phyloP scores from a whole-genome alignment of 2,888 invertebrate genomes.

The Amblyjoppa fuscipennis region DNA sequence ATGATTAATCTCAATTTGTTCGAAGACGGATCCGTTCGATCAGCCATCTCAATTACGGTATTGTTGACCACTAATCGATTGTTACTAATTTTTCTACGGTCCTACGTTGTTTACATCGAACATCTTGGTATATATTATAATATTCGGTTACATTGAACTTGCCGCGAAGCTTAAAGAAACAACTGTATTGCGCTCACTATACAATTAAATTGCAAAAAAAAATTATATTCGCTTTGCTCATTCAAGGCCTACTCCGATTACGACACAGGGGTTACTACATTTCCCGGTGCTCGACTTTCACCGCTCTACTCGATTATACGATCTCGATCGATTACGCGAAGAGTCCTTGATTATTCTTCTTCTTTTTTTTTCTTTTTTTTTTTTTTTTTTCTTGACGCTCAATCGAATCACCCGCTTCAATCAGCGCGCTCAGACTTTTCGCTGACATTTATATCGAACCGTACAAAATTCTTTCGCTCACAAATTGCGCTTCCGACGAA shows the following conservation, averaged over 20 bases:
- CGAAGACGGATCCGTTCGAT: conserved; percentile 3
- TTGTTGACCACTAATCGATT: conserved; percentile 50
- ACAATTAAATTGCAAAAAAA: conserved; percentile 39
- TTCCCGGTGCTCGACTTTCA: conserved; percentile 12
- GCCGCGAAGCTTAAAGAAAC: conserved; percentile 54
- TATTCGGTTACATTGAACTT: conserved; percentile 57
- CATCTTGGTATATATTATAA: conserved; percentile 59
- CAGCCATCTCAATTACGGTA: conserved; percentile 27
- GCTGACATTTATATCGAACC: conserved; percentile 64
- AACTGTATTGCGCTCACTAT: conserved; percentile 33
- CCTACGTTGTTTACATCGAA: conserved; percentile 64
- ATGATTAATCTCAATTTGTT: conserved; percentile 41
- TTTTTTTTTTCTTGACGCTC: conserved; percentile 1
- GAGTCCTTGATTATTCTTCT: neutral
- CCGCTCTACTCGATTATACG: conserved; percentile 32
- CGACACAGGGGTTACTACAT: conserved; percentile 39
- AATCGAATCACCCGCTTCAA: conserved; percentile 50
- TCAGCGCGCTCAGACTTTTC: conserved; percentile 61
- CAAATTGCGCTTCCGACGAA: conserved; percentile 44
- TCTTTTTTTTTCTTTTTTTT: conserved; percentile 17
- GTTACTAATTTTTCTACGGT: conserved; percentile 44
- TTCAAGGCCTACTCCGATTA: conserved; percentile 69
- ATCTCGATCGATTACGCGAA: neutral
- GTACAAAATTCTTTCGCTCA: conserved; percentile 63
- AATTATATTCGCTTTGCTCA: conserved; percentile 57